phyloP scores from a whole-genome alignment of 1,140 invertebrate genomes.

The Dreissena polymorpha region DNA sequence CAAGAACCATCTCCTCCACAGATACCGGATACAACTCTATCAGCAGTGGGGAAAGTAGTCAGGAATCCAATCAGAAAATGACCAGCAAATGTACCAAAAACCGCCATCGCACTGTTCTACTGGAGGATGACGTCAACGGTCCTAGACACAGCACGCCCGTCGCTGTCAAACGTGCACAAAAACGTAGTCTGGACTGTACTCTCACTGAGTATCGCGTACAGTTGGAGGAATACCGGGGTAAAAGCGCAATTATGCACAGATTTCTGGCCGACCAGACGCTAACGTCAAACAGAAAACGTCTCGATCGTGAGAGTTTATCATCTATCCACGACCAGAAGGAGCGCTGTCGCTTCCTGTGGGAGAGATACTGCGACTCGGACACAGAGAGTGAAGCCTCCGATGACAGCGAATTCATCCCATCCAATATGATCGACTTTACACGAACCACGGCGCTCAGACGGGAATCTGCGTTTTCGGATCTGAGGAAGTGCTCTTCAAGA shows the following conservation, averaged over 20 bases:
- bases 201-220: conserved; percentile 5
- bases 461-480: conserved; percentile 35
- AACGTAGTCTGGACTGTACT: conserved; percentile 1
- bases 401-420: neutral
- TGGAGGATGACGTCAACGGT: neutral
- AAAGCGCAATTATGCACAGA: conserved; percentile 33
- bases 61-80: neutral
- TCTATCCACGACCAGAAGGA: conserved; percentile 24
- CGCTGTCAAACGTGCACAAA: neutral
- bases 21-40: conserved; percentile 44
- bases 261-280: conserved; percentile 39
- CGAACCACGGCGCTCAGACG: conserved; percentile 11
- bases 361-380: neutral
- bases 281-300: neutral
- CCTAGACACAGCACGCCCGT: conserved; percentile 50
- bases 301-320: conserved; percentile 24
- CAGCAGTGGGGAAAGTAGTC: neutral
- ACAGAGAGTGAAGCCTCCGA: neutral
- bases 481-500: neutral
- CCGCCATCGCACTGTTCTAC: neutral
- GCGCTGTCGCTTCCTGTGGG: conserved; percentile 23
- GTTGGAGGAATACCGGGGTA: conserved; percentile 24
- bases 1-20: conserved; percentile 31
- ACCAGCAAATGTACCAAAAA: neutral
- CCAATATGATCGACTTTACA: neutral